phyloP scores from a whole-genome alignment of 2,113 vertebrate genomes.

The Grus americana region DNA sequence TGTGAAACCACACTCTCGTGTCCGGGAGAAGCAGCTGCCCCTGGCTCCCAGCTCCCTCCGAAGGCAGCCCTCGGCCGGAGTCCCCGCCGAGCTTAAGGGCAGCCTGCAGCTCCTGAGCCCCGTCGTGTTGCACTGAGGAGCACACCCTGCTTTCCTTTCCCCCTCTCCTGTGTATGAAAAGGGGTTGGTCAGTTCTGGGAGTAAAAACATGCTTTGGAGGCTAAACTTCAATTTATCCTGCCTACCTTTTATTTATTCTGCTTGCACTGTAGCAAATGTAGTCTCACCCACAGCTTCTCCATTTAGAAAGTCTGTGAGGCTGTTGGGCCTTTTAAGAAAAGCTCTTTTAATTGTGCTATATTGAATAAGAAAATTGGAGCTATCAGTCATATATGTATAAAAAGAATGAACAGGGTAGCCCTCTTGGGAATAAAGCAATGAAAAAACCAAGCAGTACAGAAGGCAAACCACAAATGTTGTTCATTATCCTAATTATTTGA shows the following conservation, averaged over 20 bases:
- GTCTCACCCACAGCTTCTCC: neutral
- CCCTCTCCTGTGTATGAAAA: neutral
- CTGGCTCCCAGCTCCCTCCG: neutral
- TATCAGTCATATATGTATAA: neutral
- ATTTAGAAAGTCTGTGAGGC: neutral
- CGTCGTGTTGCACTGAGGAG: neutral
- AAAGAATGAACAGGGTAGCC: neutral
- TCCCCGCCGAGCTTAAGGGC: accelerated
- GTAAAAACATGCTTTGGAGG: neutral
- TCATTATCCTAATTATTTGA: neutral
- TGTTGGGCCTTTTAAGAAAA: neutral
- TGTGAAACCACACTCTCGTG: neutral
- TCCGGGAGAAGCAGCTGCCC: neutral
- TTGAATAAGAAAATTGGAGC: neutral
- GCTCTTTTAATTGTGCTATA: neutral
- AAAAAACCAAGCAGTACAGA: neutral
- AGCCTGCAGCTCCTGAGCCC: neutral
- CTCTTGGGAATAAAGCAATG: neutral
- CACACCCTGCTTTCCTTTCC: neutral
- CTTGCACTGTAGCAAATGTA: neutral
- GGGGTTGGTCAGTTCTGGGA: neutral
- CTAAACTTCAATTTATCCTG: slow-evolving; percentile 20
- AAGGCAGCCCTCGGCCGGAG: neutral
- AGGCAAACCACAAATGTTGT: neutral
- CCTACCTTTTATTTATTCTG: slow-evolving; percentile 13